phyloP scores from a whole-genome alignment of 2,888 invertebrate species.

The Plebejus anna region DNA sequence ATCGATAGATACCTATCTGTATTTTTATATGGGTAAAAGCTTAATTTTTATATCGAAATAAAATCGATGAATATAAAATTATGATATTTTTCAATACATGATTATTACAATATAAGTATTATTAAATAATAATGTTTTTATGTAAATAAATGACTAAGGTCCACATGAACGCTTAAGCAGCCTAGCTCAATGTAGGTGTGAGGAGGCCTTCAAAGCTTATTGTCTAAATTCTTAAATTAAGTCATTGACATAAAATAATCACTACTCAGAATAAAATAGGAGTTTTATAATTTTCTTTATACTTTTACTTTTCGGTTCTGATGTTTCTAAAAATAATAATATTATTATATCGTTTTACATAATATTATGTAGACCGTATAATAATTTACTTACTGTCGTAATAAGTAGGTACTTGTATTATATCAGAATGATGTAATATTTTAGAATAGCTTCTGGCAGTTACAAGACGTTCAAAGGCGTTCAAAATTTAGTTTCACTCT shows the following conservation, averaged over 20 bases:
- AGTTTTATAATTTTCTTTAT: neutral
- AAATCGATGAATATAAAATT: neutral
- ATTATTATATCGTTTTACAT: no score
- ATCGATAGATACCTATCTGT: conserved; percentile 15
- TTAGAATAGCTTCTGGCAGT: conserved; percentile 25
- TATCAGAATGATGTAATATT: neutral
- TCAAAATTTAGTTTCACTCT: conserved; percentile 3
- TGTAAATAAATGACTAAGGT: neutral
- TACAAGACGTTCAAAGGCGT: neutral
- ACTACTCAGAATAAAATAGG: neutral
- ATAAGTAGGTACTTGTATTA: neutral
- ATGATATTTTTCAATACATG: neutral
- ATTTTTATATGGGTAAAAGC: neutral
- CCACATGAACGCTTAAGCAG: neutral
- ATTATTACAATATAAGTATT: neutral
- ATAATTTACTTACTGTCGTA: neutral
- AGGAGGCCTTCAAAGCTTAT: neutral
- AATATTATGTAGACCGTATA: no score
- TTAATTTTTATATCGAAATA: conserved; percentile 13
- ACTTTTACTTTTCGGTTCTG: neutral
- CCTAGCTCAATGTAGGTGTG: neutral
- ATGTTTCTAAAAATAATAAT: no score
- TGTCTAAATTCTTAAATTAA: conserved; percentile 22
- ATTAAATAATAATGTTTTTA: neutral
- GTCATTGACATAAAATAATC: neutral